Evolutionary conservation across 2,113 vertebrate species (phyloP), one percentile per base, ranked within the genome.

Genomic region (Laticauda colubrina): DNA sequence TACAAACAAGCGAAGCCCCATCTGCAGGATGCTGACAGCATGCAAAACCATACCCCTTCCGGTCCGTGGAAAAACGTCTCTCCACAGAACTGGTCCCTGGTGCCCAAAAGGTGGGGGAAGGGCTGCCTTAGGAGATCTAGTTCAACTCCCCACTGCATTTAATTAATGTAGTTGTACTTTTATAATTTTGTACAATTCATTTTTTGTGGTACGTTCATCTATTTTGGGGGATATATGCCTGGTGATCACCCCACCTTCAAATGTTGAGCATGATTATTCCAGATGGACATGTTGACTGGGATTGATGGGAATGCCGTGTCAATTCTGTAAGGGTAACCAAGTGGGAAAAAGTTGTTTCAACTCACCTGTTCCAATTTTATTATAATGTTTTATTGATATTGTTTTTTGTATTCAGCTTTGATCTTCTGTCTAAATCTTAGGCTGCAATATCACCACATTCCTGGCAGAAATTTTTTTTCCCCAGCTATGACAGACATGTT

Each of bases 401-500:
- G 85, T 92, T 94, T 95, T 91, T 93, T 89, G n/a, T 5, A 23
- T 64, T 81, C 93, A 94, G 26, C 26, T 85, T 85, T 93, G 91
- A 12, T 94, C 94, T 94, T 90, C 29, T 92, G 51, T 64, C 57
- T 89, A 54, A 85, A 92, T 91, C 55, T 20, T 91, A 85, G 1
- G 55, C 34, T 64, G 90, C 95, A 26, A 91, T 92, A 87, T 94
- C 59, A 94, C 9, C 15, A 92, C 93, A 43, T 81, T 43, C 34
- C 75, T 43, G 18, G 34, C 34, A 81, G 75, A 81, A 81, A 43
- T 23, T 81, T 59, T 89, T 81, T 39, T 20, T 69, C 93, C 43
- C 89, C 45, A 95, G 94, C 93, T 39, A 91, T 93, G 92, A 96
- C 85, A 94, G 91, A 57, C 51, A 94, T 91, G 34, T 91, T 95